These are phyloP conservation scores for Lithodes maja DNA, from an alignment of 2,888 invertebrate species.

Conservation along the genomic window DNA sequence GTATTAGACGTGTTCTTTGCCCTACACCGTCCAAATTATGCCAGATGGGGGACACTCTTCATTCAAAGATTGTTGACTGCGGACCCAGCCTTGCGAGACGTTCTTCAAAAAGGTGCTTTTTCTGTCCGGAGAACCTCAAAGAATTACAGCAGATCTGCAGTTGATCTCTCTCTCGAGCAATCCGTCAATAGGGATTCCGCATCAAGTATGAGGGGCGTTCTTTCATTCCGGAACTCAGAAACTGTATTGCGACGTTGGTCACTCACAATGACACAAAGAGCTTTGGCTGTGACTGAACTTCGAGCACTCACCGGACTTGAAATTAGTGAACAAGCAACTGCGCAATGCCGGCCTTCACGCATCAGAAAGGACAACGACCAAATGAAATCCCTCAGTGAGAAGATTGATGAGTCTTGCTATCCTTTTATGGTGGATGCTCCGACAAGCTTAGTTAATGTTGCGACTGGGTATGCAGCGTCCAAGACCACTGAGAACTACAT, in stretches of 20 bases:
- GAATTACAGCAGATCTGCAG: constrained; percentile 42
- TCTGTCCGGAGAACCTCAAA: constrained; percentile 13
- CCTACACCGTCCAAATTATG: constrained; percentile 16
- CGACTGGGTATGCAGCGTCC: not conserved
- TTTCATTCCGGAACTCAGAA: constrained; percentile 23
- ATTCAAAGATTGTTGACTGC: not conserved
- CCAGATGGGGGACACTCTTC: constrained; percentile 28
- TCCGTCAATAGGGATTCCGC: constrained; percentile 29
- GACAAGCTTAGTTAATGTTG: not conserved
- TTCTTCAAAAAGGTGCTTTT: constrained; percentile 13
- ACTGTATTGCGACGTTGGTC: constrained; percentile 25
- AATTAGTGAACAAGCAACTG: no score
- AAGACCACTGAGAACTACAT: no score
- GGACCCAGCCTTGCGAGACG: not conserved
- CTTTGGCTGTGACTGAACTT: no score
- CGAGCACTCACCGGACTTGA: no score
- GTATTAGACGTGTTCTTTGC: not conserved
- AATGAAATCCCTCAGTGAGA: not conserved
- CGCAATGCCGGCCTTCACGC: no score
- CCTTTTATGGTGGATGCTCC: not conserved
- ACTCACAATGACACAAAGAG: constrained; percentile 16
- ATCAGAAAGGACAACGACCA: not conserved
- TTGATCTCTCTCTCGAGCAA: constrained; percentile 33
- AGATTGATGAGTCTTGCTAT: not conserved
- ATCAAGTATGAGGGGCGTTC: constrained; percentile 23